Conservation (phyloP, 2,888 invertebrate genomes). For the Meliscaeva auricollis region DNA sequence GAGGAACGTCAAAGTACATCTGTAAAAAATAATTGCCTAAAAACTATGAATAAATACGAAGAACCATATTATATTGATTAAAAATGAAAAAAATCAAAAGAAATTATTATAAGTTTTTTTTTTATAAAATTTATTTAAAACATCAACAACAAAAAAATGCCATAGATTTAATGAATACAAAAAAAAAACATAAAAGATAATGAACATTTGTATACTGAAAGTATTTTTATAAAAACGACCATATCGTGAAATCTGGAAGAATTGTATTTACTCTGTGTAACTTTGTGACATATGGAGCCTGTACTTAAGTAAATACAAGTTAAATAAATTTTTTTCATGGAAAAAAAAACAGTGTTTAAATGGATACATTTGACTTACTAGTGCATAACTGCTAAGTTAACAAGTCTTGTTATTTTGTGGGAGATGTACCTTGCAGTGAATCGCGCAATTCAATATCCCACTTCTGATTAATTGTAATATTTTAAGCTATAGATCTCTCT, state of each 20-base stretch:
- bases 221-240: not conserved
- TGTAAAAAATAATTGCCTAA: constrained; percentile 38
- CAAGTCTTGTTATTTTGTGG: too few relatives aligned
- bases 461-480: too few relatives aligned
- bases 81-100: constrained; percentile 42
- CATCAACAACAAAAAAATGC: not conserved
- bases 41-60: constrained; percentile 31
- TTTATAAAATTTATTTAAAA: not conserved
- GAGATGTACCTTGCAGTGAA: too few relatives aligned
- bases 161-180: not conserved
- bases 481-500: too few relatives aligned
- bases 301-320: too few relatives aligned
- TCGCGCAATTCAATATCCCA: too few relatives aligned
- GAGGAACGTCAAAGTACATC: constrained; percentile 62
- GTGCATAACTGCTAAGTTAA: too few relatives aligned
- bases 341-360: too few relatives aligned
- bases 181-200: not conserved
- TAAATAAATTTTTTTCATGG: too few relatives aligned
- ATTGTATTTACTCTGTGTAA: not conserved
- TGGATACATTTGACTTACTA: too few relatives aligned
- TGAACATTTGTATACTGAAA: constrained; percentile 2
- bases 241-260: not conserved
- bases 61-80: constrained; percentile 29
- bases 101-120: not conserved
- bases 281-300: not conserved